A percentile compares a stretch with the other conserved stretches of the same genome.
These are phyloP conservation scores for Ailuropoda melanoleuca DNA, from an alignment of 2,113 vertebrate genomes.

Conservation along the genomic window DNA sequence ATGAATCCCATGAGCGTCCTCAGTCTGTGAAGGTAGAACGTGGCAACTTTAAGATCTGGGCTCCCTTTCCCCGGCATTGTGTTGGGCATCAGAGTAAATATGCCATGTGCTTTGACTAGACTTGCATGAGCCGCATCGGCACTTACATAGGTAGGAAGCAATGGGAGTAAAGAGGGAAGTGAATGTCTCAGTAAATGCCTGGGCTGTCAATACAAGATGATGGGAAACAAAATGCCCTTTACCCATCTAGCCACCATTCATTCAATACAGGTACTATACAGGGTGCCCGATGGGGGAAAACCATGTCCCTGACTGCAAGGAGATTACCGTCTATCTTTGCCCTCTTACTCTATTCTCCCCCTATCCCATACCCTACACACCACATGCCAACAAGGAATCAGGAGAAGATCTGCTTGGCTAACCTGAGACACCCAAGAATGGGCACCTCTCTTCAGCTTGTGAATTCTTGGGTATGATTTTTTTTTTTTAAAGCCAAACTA, in stretches of 20 bases:
- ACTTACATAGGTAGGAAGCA: background rate
- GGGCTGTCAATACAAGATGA: background rate
- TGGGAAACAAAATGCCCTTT: background rate
- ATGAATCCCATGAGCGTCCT: background rate
- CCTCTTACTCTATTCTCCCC: background rate
- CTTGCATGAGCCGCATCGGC: background rate
- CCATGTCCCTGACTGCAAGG: background rate
- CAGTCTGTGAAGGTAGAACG: background rate
- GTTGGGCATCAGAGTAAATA: background rate
- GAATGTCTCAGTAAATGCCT: background rate
- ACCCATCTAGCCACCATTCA: background rate
- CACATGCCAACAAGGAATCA: background rate
- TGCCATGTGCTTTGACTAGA: background rate
- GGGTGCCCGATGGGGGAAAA: background rate
- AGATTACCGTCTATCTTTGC: background rate
- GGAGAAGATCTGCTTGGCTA: background rate
- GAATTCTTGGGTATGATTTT: background rate
- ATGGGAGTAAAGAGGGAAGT: background rate
- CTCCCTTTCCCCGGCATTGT: background rate
- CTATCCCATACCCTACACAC: too few relatives aligned
- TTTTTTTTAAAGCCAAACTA: background rate
- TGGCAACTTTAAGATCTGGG: background rate
- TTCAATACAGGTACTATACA: background rate
- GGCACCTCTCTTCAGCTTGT: background rate
- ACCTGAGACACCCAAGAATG: background rate